These are phyloP conservation scores for Brenthis hecate DNA, from an alignment of 2,888 invertebrate genomes.

Conservation along the genomic window DNA sequence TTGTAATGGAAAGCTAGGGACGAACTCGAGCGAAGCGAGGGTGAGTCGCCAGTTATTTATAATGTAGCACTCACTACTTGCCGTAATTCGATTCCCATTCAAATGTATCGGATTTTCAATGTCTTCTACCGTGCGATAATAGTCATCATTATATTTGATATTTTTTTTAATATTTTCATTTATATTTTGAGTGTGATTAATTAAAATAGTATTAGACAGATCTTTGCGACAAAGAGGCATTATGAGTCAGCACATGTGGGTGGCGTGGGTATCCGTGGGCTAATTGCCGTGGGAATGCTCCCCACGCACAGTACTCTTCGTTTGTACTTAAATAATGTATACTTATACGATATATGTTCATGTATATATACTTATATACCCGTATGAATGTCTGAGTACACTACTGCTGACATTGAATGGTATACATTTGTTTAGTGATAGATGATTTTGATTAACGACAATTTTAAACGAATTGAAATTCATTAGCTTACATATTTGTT, in stretches of 20 bases:
- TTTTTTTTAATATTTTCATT: no score
- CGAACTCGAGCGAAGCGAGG: no score
- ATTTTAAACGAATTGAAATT: not conserved
- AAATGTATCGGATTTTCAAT: no score
- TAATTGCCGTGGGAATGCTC: conserved; percentile 77
- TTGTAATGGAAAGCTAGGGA: no score
- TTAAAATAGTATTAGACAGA: not conserved
- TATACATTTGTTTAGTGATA: not conserved
- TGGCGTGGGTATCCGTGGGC: conserved; percentile 57
- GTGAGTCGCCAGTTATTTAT: no score
- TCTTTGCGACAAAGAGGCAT: conserved; percentile 20
- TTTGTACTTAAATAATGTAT: conserved; percentile 19
- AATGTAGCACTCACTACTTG: no score
- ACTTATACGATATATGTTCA: conserved; percentile 3
- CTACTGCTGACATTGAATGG: not conserved
- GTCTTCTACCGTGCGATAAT: no score
- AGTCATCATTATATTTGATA: no score
- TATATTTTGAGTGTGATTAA: no score
- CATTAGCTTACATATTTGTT: no score
- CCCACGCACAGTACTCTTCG: conserved; percentile 42
- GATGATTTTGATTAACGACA: not conserved
- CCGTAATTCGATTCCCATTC: no score
- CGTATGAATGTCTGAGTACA: not conserved
- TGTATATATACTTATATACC: not conserved
- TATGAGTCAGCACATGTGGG: conserved; percentile 48